A percentile compares a stretch with the other conserved stretches of the same genome.
phyloP scores from a whole-genome alignment of 2,797 vertebrate genomes.

The Pseudopleuronectes americanus region DNA sequence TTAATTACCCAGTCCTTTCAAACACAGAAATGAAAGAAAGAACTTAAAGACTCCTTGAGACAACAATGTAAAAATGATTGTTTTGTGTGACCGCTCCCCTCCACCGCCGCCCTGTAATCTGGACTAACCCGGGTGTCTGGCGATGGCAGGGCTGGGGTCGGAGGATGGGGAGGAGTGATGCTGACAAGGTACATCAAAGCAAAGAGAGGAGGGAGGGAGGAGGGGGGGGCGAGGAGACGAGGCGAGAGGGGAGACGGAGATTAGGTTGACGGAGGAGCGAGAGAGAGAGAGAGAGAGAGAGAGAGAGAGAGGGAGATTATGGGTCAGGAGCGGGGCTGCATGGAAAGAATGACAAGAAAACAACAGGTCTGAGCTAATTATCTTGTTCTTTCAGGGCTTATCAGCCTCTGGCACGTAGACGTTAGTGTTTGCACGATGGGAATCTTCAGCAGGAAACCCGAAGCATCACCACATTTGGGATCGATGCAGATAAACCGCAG shows the following conservation, averaged over 20 bases:
- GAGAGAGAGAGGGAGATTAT: constrained; percentile 47
- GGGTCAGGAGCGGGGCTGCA: constrained; percentile 49
- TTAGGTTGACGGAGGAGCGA: constrained; percentile 59
- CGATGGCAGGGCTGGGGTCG: constrained; percentile 2
- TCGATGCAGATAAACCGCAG: constrained; percentile 42
- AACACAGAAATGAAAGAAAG: not conserved
- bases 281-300: constrained; percentile 64
- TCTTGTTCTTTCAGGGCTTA: constrained; percentile 48
- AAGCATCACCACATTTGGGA: constrained; percentile 17
- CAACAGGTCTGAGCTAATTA: constrained; percentile 58
- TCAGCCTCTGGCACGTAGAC: constrained; percentile 43
- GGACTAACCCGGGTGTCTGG: constrained; percentile 61
- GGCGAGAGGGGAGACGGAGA: constrained; percentile 50
- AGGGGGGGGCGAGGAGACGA: constrained; percentile 11
- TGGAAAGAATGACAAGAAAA: constrained; percentile 51
- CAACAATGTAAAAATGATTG: constrained; percentile 52
- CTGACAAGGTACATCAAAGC: constrained; percentile 76
- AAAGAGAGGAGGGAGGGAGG: constrained; percentile 15
- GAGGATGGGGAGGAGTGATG: constrained; percentile 55
- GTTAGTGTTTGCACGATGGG: constrained; percentile 31
- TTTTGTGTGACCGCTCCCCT: constrained; percentile 52
- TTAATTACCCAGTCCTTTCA: not conserved
- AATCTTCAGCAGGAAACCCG: constrained; percentile 25
- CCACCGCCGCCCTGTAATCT: constrained; percentile 64
- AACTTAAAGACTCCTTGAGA: constrained; percentile 6